phyloP scores from a whole-genome alignment of 2,888 invertebrate species.

The Plagiodera versicolora region DNA sequence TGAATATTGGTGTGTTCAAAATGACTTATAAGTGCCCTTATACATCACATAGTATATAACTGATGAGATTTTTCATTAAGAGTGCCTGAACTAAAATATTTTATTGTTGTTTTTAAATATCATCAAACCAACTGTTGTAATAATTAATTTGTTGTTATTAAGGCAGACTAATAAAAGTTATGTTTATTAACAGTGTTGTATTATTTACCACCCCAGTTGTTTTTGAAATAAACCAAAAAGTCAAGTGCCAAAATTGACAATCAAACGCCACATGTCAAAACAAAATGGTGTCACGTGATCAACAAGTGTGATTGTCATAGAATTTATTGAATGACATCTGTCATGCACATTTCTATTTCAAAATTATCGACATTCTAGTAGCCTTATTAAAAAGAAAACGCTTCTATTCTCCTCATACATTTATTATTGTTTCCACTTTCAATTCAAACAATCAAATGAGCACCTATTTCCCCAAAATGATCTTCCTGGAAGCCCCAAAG shows the following conservation, averaged over 20 bases:
- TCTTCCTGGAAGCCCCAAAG: slow-evolving; percentile 83
- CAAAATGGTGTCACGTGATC: too few relatives aligned
- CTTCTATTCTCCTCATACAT: too few relatives aligned
- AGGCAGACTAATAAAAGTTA: not conserved
- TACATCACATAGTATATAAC: slow-evolving; percentile 1
- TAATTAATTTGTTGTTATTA: not conserved
- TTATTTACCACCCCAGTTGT: not conserved
- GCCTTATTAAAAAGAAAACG: too few relatives aligned
- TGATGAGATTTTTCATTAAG: not conserved
- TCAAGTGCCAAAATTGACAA: too few relatives aligned
- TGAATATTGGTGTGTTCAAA: not conserved
- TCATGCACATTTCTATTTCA: too few relatives aligned
- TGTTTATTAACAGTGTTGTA: not conserved
- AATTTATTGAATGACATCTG: too few relatives aligned
- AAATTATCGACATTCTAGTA: too few relatives aligned
- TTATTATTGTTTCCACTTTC: too few relatives aligned
- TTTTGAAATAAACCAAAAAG: too few relatives aligned
- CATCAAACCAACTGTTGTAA: not conserved
- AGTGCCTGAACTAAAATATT: not conserved
- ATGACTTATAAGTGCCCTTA: not conserved
- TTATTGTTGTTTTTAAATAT: not conserved
- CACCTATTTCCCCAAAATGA: slow-evolving; percentile 72
- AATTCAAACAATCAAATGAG: too few relatives aligned
- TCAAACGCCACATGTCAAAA: too few relatives aligned
- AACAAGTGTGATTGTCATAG: too few relatives aligned